Conservation (phyloP, 2,113 vertebrate genomes). For the Nanorana parkeri region DNA sequence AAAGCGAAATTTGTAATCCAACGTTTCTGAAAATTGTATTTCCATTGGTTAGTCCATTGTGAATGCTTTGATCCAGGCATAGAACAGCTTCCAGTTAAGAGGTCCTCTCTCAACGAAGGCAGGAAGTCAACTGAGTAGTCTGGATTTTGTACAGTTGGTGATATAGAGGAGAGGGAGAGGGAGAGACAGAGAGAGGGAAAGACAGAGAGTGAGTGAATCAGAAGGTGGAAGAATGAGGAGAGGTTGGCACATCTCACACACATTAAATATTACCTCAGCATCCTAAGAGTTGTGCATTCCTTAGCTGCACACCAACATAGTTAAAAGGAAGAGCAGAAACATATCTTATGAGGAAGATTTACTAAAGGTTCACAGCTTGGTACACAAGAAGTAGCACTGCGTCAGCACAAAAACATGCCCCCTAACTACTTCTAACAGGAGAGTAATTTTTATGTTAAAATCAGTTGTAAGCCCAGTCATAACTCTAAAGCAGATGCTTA, state of each 20-base stretch:
- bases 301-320: too few species aligned
- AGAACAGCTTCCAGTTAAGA: not conserved
- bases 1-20: slow-evolving; percentile 13
- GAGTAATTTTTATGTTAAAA: too few species aligned
- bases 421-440: too few species aligned
- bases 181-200: not conserved
- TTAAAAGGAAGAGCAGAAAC: too few species aligned
- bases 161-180: not conserved
- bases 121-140: not conserved
- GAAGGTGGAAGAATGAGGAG: not conserved
- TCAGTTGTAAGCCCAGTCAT: too few species aligned
- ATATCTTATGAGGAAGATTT: too few species aligned
- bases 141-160: not conserved
- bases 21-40: not conserved
- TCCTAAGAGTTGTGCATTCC: too few species aligned
- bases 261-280: too few species aligned
- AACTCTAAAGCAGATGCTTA: too few species aligned
- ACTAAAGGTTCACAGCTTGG: too few species aligned
- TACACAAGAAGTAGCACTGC: too few species aligned
- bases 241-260: not conserved
- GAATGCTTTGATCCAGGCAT: not conserved
- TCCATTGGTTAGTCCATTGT: slow-evolving; percentile 11
- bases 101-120: not conserved
- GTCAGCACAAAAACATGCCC: too few species aligned
- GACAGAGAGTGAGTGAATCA: not conserved